phyloP scores from a whole-genome alignment of 2,113 vertebrate species.

The Cavia aperea region DNA sequence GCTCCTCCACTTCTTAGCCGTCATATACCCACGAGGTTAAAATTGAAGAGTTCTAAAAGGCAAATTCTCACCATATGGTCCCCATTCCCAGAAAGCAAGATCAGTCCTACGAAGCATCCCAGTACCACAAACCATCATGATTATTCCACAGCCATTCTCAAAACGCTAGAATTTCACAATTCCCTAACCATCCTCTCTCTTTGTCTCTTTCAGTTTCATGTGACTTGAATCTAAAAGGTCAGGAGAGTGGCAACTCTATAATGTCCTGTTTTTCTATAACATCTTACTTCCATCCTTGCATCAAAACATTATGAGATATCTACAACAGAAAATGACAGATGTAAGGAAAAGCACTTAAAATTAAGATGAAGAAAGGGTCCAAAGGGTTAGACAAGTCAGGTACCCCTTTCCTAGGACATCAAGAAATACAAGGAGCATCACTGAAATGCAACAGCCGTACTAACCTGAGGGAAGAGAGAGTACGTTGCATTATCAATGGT shows the following conservation, averaged over 20 bases:
- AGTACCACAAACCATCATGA: background rate
- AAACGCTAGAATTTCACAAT: background rate
- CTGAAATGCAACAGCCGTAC: constrained; percentile 52
- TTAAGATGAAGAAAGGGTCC: background rate
- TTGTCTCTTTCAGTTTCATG: background rate
- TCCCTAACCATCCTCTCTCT: background rate
- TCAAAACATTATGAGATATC: background rate
- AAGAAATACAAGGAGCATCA: background rate
- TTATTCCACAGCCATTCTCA: background rate
- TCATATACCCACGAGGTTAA: background rate
- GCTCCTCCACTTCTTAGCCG: background rate
- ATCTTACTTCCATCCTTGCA: background rate
- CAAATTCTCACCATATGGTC: background rate
- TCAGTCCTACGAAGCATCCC: background rate
- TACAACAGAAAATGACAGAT: background rate
- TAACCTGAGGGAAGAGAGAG: constrained; percentile 90
- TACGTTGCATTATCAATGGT: constrained; percentile 92
- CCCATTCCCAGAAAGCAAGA: background rate
- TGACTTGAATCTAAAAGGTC: background rate
- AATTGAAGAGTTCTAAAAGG: background rate
- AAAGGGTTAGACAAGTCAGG: background rate
- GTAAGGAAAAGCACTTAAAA: background rate
- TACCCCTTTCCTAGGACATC: background rate
- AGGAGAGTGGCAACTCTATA: background rate
- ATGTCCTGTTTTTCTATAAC: background rate